These are phyloP conservation scores for Phalloptychus januarius DNA, from an alignment of 2,797 vertebrate species.

Conservation along the genomic window DNA sequence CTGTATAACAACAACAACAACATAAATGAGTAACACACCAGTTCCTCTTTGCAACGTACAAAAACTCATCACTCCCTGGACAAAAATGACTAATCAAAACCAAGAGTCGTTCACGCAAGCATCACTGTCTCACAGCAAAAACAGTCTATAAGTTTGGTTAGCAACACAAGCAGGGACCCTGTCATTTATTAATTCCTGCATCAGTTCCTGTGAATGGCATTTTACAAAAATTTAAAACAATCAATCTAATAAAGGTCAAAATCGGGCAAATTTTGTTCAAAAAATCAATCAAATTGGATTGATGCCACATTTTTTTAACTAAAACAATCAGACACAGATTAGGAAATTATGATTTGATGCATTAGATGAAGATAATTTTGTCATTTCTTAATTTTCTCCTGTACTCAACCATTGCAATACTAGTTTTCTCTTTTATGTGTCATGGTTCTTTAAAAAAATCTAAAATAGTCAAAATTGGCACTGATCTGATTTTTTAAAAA, in stretches of 20 bases:
- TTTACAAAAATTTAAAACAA: constrained; percentile 2
- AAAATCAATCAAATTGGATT: not conserved
- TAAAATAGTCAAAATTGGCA: not conserved
- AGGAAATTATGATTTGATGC: not conserved
- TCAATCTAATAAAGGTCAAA: not conserved
- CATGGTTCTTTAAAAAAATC: not conserved
- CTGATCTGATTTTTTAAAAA: not conserved
- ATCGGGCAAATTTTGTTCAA: not conserved
- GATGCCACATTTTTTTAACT: not conserved
- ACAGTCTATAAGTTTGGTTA: constrained; percentile 3
- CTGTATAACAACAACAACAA: constrained; percentile 34
- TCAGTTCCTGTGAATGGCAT: not conserved
- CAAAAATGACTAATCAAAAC: constrained; percentile 27
- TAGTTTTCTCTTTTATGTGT: not conserved
- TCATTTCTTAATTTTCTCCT: not conserved
- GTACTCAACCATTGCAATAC: not conserved
- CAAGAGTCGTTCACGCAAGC: constrained; percentile 33
- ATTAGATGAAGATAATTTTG: not conserved
- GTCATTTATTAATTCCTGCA: constrained; percentile 12
- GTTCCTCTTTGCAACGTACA: constrained; percentile 36
- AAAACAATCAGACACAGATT: not conserved
- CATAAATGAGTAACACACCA: constrained; percentile 21
- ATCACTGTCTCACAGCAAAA: constrained; percentile 15
- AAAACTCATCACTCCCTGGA: constrained; percentile 39
- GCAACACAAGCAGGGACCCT: not conserved